phyloP scores from a whole-genome alignment of 2,888 invertebrate genomes.

The Noctua janthe region DNA sequence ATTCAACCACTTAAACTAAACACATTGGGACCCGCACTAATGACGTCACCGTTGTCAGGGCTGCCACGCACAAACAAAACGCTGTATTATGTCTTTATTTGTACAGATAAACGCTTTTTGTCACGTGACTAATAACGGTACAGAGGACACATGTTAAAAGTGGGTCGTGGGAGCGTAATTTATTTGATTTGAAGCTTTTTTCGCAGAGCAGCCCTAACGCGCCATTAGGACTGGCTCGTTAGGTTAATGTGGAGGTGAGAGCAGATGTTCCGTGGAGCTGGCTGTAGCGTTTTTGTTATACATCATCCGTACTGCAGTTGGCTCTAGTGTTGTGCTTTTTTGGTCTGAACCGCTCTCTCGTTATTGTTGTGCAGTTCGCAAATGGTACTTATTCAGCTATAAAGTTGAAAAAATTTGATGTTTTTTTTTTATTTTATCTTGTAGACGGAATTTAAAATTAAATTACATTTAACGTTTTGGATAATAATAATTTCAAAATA shows the following conservation, averaged over 20 bases:
- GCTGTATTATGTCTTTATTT: conserved; percentile 76
- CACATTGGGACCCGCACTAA: conserved; percentile 64
- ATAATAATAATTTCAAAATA: background rate
- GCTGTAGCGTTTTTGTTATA: conserved; percentile 83
- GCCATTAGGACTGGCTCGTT: conserved; percentile 89
- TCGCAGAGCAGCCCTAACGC: conserved; percentile 80
- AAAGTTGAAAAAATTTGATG: conserved; percentile 3
- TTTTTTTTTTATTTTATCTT: conserved; percentile 22
- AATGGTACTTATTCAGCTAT: conserved; percentile 60
- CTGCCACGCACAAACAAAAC: conserved; percentile 68
- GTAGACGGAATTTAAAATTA: background rate
- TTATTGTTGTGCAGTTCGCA: conserved; percentile 61
- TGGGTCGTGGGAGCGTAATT: conserved; percentile 82
- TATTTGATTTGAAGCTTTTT: conserved; percentile 87
- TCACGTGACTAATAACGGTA: conserved; percentile 82
- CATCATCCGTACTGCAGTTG: conserved; percentile 83
- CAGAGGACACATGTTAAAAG: conserved; percentile 81
- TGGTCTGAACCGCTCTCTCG: conserved; percentile 67
- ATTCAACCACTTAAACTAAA: conserved; percentile 60
- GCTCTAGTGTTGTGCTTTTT: conserved; percentile 75
- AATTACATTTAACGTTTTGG: background rate
- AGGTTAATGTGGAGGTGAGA: conserved; percentile 88
- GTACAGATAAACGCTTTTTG: conserved; percentile 83
- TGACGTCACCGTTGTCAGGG: conserved; percentile 68
- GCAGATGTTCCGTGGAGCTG: conserved; percentile 83